Percentiles rank a stretch among this genome's conserved stretches.
These are phyloP conservation scores for Ommatoiulus sabulosus DNA, from an alignment of 2,888 invertebrate species.

Conservation along the genomic window DNA sequence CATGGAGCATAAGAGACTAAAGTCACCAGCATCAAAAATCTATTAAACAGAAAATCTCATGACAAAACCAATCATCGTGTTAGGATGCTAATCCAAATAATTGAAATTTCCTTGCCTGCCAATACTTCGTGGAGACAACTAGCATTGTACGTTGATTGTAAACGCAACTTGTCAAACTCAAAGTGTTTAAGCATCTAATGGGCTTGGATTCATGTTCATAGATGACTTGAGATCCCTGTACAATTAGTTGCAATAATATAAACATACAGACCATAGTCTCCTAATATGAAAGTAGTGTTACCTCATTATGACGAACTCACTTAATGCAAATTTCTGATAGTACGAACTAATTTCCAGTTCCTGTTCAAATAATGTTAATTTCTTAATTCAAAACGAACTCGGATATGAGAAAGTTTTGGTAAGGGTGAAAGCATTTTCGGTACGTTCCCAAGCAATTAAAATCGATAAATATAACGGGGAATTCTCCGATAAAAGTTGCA, in stretches of 20 bases:
- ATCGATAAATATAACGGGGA: too few relatives aligned
- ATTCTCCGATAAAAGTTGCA: too few relatives aligned
- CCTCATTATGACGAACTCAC: too few relatives aligned
- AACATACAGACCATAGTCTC: background rate
- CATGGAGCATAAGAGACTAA: conserved; percentile 93
- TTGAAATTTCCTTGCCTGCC: conserved; percentile 78
- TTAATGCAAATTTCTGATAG: too few relatives aligned
- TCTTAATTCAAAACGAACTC: too few relatives aligned
- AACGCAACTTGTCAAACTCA: conserved; percentile 91
- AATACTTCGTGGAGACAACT: conserved; percentile 95
- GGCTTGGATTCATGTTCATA: conserved; percentile 98
- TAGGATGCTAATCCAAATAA: background rate
- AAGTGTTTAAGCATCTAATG: conserved; percentile 92
- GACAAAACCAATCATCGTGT: too few relatives aligned
- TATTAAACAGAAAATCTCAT: conserved; percentile 66
- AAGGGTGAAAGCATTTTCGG: too few relatives aligned
- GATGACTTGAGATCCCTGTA: conserved; percentile 68
- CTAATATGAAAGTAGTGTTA: too few relatives aligned
- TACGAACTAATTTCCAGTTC: too few relatives aligned
- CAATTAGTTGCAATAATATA: background rate
- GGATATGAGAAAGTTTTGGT: too few relatives aligned
- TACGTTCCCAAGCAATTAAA: too few relatives aligned
- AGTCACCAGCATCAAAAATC: conserved; percentile 89
- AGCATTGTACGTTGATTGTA: conserved; percentile 97
- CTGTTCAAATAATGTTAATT: too few relatives aligned